Conservation (phyloP, 2,888 invertebrate genomes). For the Macropis europaea region DNA sequence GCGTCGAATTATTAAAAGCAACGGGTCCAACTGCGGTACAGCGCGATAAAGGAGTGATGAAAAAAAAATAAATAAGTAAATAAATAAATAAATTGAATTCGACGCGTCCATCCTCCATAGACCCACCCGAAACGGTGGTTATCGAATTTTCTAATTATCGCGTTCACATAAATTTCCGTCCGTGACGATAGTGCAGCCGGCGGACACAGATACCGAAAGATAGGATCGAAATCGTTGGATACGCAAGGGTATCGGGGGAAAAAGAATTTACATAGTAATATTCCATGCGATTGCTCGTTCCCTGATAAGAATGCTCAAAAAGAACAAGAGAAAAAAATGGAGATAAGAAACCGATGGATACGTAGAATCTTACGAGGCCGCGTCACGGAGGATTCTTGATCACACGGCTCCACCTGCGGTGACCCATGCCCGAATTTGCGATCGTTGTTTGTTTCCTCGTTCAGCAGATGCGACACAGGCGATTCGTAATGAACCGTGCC, state of each 20-base stretch:
- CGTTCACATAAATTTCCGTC: not conserved
- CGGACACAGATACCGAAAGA: not conserved
- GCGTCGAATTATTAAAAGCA: conserved; percentile 25
- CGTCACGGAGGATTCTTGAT: not conserved
- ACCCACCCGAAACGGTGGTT: not conserved
- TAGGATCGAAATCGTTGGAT: conserved; percentile 17
- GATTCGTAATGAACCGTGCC: conserved; percentile 30
- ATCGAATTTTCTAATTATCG: conserved; percentile 3
- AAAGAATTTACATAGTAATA: conserved; percentile 44
- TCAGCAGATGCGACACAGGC: not conserved
- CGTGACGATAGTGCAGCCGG: not conserved
- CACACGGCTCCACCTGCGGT: not conserved
- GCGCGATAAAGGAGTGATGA: conserved; percentile 11
- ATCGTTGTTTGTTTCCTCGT: not conserved
- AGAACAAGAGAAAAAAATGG: not conserved
- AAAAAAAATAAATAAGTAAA: no score
- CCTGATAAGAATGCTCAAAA: conserved; percentile 31
- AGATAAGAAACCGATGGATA: conserved; percentile 22
- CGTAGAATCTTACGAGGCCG: conserved; percentile 12
- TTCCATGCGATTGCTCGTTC: conserved; percentile 35
- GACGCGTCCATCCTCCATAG: not conserved
- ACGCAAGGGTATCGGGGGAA: not conserved
- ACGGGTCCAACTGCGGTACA: not conserved
- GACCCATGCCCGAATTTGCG: not conserved
- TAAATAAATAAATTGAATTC: no score